These are phyloP conservation scores for Drosophila tsacasi DNA, from an alignment of 1,140 invertebrate genomes.

Conservation along the genomic window DNA sequence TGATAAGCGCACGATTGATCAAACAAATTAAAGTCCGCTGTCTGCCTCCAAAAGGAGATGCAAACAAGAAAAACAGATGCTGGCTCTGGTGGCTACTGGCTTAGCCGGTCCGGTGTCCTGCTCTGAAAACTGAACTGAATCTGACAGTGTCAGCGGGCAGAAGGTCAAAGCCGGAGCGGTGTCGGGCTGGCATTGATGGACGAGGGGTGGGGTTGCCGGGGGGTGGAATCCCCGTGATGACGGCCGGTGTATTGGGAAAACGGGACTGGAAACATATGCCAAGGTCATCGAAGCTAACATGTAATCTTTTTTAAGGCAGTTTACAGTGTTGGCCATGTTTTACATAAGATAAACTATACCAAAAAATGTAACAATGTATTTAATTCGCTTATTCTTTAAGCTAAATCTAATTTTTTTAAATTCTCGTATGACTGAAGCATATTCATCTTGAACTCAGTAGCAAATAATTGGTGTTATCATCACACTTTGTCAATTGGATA, in stretches of 20 bases:
- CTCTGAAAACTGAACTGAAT: slow-evolving; percentile 7
- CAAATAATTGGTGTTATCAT: neutral
- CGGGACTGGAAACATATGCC: slow-evolving; percentile 31
- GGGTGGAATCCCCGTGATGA: slow-evolving; percentile 7
- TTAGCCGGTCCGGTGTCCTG: slow-evolving; percentile 7
- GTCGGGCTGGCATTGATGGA: slow-evolving; percentile 60
- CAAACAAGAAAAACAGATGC: slow-evolving; percentile 16
- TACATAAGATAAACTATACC: too few species aligned
- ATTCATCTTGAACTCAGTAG: too few species aligned
- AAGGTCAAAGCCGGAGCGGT: slow-evolving; percentile 35
- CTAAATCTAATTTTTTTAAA: too few species aligned
- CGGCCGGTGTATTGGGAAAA: slow-evolving; percentile 10
- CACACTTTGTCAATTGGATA: neutral
- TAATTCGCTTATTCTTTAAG: rapidly evolving
- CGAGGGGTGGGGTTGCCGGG: slow-evolving; percentile 11
- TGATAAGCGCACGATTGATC: slow-evolving; percentile 48
- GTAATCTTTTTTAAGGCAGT: slow-evolving; percentile 9
- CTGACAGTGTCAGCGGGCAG: slow-evolving; percentile 28
- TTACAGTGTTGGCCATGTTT: slow-evolving; percentile 3
- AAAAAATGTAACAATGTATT: too few species aligned
- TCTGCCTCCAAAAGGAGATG: slow-evolving; percentile 16
- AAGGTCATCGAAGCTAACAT: slow-evolving; percentile 25
- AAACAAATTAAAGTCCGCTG: slow-evolving; percentile 64
- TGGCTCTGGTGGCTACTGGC: slow-evolving; percentile 6
- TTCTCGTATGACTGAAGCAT: too few species aligned